Evolutionary conservation across 2,888 invertebrate genomes (phyloP), one percentile per base, ranked within the genome.

Genomic region (Hipparchia sbordonii): DNA sequence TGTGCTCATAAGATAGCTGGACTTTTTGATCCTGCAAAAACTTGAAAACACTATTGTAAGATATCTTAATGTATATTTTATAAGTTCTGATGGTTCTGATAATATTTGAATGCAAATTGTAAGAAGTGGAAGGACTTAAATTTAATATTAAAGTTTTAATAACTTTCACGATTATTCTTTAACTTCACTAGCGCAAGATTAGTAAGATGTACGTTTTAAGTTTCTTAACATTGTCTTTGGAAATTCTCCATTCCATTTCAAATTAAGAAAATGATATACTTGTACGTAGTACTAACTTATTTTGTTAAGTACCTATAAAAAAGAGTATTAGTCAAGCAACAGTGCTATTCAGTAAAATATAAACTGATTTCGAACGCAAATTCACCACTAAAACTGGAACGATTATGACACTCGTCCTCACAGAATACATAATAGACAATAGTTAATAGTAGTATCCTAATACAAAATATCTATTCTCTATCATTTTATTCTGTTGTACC

Each of bases 151-250:
- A 65, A 65, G 65, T 65, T 65, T 65, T 52, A 52, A 65, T 65
- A 65, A 65, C 65, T 65, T 65, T 6, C 33, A 65, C 65, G 52
- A 65, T 65, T 65, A 65, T 65, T 65, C 65, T 65, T 65, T 52
- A 65, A 65, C 65, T 65, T 65, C 52, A 65, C 52, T 65, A 65
- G 65, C 65, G 65, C 52, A 51, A 65, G 65, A 65, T 65, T 65
- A 65, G 65, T 65, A 52, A 65, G 65, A 65, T 65, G 52, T 65
- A 65, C 52, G 65, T 65, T 65, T 65, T 65, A 65, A 65, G 52
- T 65, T 65, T 63, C 52, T 52, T 65, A 65, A 65, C 65, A 65
- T 65, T 52, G 52, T 52, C 65, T 52, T 65, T 52, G 52, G 65
- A 52, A 52, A 65, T 33, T 65, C 51, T 52, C 51, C 65, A 51